phyloP scores from a whole-genome alignment of 2,888 invertebrate genomes.

The Corythucha ciliata region DNA sequence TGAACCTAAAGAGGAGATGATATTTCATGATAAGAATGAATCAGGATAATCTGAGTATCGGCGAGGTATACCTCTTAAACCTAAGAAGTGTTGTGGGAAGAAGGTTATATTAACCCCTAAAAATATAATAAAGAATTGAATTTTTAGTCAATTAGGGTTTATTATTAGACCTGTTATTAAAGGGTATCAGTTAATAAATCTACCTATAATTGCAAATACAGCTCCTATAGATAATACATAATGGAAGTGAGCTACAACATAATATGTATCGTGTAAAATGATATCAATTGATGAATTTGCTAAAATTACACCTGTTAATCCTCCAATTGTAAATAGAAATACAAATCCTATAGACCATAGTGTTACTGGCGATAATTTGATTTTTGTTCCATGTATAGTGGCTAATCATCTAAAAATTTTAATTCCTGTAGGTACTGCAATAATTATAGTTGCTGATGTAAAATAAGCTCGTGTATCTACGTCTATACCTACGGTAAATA shows the following conservation, averaged over 20 bases:
- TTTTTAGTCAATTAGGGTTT: no score
- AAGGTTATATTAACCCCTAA: no score
- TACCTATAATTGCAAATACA: no score
- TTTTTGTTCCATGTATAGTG: slow-evolving; percentile 55
- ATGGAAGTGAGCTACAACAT: slow-evolving; percentile 40
- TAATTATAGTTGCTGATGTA: slow-evolving; percentile 75
- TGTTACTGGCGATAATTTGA: slow-evolving; percentile 51
- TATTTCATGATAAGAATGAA: slow-evolving; percentile 55
- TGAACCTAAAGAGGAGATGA: slow-evolving; percentile 58
- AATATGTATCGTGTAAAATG: slow-evolving; percentile 70
- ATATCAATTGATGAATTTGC: slow-evolving; percentile 70
- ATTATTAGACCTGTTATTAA: no score
- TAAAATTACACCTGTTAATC: slow-evolving; percentile 44
- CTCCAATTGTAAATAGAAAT: slow-evolving; percentile 66
- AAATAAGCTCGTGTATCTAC: slow-evolving; percentile 68
- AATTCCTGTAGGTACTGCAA: slow-evolving; percentile 76
- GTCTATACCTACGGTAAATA: slow-evolving; percentile 52
- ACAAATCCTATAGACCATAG: slow-evolving; percentile 66
- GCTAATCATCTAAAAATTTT: slow-evolving; percentile 73
- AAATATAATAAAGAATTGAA: no score
- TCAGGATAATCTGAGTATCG: slow-evolving; percentile 67
- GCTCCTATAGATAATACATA: no score
- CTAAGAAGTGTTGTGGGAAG: no score
- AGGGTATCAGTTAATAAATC: no score
- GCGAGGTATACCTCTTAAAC: slow-evolving; percentile 61